These are phyloP conservation scores for Myanophis thanlyinensis DNA, from an alignment of 2,113 vertebrate genomes.

Conservation along the genomic window DNA sequence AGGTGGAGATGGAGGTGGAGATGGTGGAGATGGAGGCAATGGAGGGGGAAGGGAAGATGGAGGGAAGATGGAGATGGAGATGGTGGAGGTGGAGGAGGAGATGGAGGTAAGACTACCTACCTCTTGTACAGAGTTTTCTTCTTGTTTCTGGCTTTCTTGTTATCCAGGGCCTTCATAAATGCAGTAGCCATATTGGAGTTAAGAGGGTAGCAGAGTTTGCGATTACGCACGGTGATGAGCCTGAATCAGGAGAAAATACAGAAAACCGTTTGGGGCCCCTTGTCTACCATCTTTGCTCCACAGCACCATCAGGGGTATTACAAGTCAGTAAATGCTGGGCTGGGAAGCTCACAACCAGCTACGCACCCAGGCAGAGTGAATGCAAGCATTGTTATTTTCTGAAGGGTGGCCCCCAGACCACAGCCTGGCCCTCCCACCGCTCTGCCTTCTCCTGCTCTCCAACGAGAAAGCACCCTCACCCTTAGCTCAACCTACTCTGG, in stretches of 20 bases:
- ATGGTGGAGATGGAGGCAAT: too few species aligned
- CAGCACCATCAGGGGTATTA: not conserved
- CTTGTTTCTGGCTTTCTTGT: fast-evolving
- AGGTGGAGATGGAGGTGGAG: too few species aligned
- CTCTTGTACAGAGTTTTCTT: fast-evolving
- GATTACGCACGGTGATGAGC: not conserved
- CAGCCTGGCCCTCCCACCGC: not conserved
- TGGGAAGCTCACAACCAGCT: not conserved
- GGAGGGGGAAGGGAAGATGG: too few species aligned
- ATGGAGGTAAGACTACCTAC: not conserved
- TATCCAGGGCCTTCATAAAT: not conserved
- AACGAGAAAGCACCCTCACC: too few species aligned
- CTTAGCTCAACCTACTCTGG: not conserved
- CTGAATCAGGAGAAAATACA: not conserved
- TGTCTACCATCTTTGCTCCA: not conserved
- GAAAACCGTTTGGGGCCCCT: not conserved
- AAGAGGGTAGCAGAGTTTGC: not conserved
- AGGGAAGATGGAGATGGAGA: not conserved
- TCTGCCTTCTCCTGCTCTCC: not conserved
- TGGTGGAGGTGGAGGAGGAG: too few species aligned
- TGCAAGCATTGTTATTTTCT: not conserved
- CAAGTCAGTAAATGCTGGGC: not conserved
- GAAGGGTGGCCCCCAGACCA: not conserved
- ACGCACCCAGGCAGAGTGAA: not conserved
- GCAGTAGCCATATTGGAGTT: fast-evolving